Conservation (phyloP, 2,888 invertebrate species). For the Caenorhabditis japonica region DNA sequence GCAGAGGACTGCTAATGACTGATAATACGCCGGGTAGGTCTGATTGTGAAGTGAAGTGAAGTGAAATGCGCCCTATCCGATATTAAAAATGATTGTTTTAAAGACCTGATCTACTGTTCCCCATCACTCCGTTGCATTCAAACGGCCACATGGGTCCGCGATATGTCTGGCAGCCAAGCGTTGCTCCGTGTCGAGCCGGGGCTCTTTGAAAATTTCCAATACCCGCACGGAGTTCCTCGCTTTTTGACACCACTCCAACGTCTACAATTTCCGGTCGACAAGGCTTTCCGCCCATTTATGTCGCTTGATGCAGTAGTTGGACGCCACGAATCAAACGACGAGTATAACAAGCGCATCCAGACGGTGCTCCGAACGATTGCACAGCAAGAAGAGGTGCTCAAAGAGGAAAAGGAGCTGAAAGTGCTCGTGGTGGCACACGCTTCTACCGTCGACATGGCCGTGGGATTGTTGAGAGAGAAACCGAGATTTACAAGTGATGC, state of each 20-base stretch:
- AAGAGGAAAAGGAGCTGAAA: conserved; percentile 13
- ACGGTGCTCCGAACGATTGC: conserved; percentile 48
- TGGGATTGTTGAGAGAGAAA: conserved; percentile 56
- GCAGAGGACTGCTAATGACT: conserved; percentile 55
- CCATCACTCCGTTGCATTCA: conserved; percentile 71
- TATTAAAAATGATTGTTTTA: conserved; percentile 1
- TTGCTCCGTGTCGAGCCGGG: conserved; percentile 66
- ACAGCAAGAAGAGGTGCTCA: conserved; percentile 19
- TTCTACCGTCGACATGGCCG: conserved; percentile 72
- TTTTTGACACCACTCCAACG: conserved; percentile 52
- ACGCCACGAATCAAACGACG: conserved; percentile 50
- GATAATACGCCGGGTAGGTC: conserved; percentile 54
- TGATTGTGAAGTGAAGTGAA: too few relatives aligned
- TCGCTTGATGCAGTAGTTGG: conserved; percentile 30
- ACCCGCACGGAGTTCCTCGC: conserved; percentile 52
- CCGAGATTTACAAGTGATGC: conserved; percentile 43
- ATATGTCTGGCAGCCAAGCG: conserved; percentile 38
- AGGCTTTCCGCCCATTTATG: conserved; percentile 41
- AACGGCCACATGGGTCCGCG: conserved; percentile 62
- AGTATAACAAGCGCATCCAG: conserved; percentile 61
- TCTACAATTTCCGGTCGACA: conserved; percentile 52
- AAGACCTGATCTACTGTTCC: conserved; percentile 68
- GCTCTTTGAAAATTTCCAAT: conserved; percentile 66
- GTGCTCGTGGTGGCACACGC: conserved; percentile 67
- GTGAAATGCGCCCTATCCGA: background rate